These are phyloP conservation scores for Vicugna pacos DNA, from an alignment of 2,113 vertebrate species.

Conservation along the genomic window DNA sequence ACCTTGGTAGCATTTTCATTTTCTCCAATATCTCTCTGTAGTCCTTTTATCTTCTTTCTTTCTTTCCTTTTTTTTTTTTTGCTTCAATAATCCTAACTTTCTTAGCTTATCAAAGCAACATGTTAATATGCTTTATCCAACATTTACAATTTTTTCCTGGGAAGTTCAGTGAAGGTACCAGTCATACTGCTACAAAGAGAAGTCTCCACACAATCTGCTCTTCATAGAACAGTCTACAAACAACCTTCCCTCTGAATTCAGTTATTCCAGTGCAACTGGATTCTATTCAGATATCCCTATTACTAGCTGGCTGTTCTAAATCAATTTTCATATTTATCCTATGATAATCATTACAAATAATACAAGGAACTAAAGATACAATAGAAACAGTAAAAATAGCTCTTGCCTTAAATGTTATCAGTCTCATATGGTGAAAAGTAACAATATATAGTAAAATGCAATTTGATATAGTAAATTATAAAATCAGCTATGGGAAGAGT, in stretches of 20 bases:
- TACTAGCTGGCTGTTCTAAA: background rate
- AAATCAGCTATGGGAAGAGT: background rate
- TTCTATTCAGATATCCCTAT: background rate
- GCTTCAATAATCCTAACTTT: slow-evolving; percentile 3
- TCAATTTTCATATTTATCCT: background rate
- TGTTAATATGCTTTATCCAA: background rate
- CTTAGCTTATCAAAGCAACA: slow-evolving; percentile 24
- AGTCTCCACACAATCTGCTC: background rate
- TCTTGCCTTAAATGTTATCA: background rate
- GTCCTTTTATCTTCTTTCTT: background rate
- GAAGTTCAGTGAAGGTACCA: background rate
- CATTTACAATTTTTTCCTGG: background rate
- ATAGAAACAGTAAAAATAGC: background rate
- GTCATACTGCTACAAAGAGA: background rate
- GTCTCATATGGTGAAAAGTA: background rate
- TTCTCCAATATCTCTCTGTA: background rate
- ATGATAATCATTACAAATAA: background rate
- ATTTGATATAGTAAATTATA: background rate
- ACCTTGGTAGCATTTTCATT: background rate
- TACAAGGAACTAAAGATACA: background rate
- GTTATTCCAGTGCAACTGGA: background rate
- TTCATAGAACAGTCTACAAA: background rate
- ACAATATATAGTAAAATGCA: background rate
- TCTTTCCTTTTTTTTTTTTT: background rate
- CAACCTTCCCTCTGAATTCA: background rate